These are phyloP conservation scores for Phaenicophaeus curvirostris DNA, from an alignment of 2,797 vertebrate species.

Conservation along the genomic window DNA sequence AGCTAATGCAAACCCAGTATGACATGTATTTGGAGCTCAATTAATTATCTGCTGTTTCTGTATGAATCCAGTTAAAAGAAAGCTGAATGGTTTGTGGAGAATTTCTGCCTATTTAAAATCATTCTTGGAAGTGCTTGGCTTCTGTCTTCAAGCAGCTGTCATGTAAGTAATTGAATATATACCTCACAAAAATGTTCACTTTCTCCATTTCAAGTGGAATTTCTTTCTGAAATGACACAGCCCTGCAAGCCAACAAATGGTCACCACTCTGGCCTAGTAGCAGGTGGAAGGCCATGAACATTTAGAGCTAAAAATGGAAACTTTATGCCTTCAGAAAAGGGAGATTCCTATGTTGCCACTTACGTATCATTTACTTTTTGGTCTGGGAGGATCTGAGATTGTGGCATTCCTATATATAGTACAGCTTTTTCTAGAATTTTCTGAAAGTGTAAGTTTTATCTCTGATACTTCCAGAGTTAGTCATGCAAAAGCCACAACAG, in stretches of 20 bases:
- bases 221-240: conserved; percentile 30
- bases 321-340: conserved; percentile 1
- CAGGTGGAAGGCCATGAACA: conserved; percentile 46
- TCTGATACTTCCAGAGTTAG: not conserved
- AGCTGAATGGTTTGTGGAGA: not conserved
- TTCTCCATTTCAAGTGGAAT: conserved; percentile 57
- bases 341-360: not conserved
- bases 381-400: not conserved
- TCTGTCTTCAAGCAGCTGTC: conserved; percentile 49
- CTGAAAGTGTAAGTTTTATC: not conserved
- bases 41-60: conserved; percentile 49
- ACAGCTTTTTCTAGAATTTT: conserved; percentile 6
- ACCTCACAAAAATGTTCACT: conserved; percentile 48
- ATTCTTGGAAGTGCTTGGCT: not conserved
- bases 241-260: conserved; percentile 45
- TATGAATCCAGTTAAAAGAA: not conserved
- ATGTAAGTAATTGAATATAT: conserved; percentile 29
- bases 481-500: not conserved
- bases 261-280: not conserved
- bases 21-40: conserved; percentile 26
- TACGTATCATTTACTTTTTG: not conserved
- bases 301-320: conserved; percentile 51
- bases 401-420: not conserved
- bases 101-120: not conserved
- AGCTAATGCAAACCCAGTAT: not conserved